These are phyloP conservation scores for Serrognathus titanus DNA, from an alignment of 2,888 invertebrate species.

Conservation along the genomic window DNA sequence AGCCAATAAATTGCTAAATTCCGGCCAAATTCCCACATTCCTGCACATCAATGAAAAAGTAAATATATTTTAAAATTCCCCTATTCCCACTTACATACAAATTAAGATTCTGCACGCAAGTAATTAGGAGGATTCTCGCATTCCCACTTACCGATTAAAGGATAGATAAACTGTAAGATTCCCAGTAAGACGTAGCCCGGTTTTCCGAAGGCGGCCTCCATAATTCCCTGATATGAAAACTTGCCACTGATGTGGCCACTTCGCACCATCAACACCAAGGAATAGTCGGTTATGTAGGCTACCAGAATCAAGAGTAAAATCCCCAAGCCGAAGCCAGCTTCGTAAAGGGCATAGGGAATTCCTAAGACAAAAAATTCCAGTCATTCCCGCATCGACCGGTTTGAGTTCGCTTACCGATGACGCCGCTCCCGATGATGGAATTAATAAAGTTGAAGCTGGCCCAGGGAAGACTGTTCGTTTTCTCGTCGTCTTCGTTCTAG, in stretches of 20 bases:
- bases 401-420: slow-evolving; percentile 61
- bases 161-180: slow-evolving; percentile 75
- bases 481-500: slow-evolving; percentile 55
- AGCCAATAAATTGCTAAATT: neutral
- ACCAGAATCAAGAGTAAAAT: slow-evolving; percentile 66
- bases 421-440: slow-evolving; percentile 83
- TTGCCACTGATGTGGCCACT: slow-evolving; percentile 73
- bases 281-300: slow-evolving; percentile 77
- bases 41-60: neutral
- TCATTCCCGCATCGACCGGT: neutral
- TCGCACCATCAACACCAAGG: slow-evolving; percentile 72
- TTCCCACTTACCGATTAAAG: slow-evolving; percentile 66
- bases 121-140: no score
- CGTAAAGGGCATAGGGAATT: slow-evolving; percentile 76
- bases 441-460: slow-evolving; percentile 86
- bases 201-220: slow-evolving; percentile 77
- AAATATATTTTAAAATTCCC: no score
- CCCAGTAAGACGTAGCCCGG: slow-evolving; percentile 74
- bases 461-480: slow-evolving; percentile 66
- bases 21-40: neutral
- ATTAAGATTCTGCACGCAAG: no score
- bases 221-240: slow-evolving; percentile 74
- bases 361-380: slow-evolving; percentile 42
- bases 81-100: no score
- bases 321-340: slow-evolving; percentile 77